A percentile compares a stretch with the other conserved stretches of the same genome.
These are phyloP conservation scores for Entosphenus tridentatus DNA, from an alignment of 2,113 vertebrate genomes.

Conservation along the genomic window DNA sequence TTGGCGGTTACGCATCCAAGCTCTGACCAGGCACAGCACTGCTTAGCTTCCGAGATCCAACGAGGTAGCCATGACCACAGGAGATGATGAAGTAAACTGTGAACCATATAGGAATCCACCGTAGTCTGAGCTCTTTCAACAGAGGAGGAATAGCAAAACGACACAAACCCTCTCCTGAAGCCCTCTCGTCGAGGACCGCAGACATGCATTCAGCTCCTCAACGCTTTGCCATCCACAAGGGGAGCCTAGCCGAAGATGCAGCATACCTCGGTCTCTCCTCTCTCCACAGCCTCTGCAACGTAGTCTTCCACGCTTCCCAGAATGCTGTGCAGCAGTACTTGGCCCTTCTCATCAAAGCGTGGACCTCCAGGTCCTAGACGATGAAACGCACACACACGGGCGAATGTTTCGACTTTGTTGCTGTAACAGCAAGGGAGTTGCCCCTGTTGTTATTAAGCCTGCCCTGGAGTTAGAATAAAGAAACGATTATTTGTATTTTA, in stretches of 20 bases:
- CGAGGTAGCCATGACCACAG: neutral
- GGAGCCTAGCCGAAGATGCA: neutral
- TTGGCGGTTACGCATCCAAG: too few relatives aligned
- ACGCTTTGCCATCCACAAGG: neutral
- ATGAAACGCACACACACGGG: neutral
- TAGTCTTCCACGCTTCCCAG: constrained; percentile 54
- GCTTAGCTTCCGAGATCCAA: too few relatives aligned
- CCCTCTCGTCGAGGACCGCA: neutral
- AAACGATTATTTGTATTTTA: neutral
- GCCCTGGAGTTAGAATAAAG: neutral
- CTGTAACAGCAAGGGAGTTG: too few relatives aligned
- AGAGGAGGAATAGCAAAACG: neutral
- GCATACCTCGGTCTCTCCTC: constrained; percentile 33
- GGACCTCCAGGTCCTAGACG: constrained; percentile 20
- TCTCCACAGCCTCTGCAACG: constrained; percentile 31
- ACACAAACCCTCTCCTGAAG: neutral
- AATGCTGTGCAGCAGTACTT: constrained; percentile 53
- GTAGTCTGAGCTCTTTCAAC: neutral
- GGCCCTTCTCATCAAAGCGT: constrained; percentile 19
- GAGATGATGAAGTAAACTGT: neutral
- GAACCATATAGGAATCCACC: neutral
- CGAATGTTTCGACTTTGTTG: neutral
- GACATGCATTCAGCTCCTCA: neutral
- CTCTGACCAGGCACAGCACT: too few relatives aligned
- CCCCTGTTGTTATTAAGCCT: too few relatives aligned